Evolutionary conservation across 2,113 vertebrate species (phyloP), one percentile per base, ranked within the genome.

Genomic region (Actenoides lindsayi): DNA sequence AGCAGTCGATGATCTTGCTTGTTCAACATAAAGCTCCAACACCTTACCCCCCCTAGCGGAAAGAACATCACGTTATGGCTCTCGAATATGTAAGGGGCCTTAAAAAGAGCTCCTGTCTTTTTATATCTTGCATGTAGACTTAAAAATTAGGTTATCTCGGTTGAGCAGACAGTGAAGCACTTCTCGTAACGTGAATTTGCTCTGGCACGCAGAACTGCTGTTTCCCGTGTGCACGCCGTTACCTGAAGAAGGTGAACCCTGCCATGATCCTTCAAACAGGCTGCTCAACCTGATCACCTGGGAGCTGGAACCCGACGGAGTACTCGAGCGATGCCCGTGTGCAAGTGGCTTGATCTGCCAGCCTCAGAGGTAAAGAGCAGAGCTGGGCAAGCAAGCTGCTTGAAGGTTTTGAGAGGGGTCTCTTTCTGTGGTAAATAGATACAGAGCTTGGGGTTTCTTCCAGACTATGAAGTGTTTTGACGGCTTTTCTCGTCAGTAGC

Each of bases 201-300:
- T 14, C 14, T 71, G 64, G 15, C 51, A 13, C 42, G 85, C 94
- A 99, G 99, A 98, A 53, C 97, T 99, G 5, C 96, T 98, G 84
- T 99, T 99, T 30, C 98, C 99, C 0, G 98, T 99, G 91, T 99
- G 99, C 94, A 99, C 94, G 6, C 98, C 98, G 7, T 97, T 99
- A 67, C 98, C 99, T 4, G 96, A 98, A 77, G 98, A 99, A 82
- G 99, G 98, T 0, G 99, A 99, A 84, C 98, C 98, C 71, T 99
- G 99, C 96, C 97, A 98, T 0, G 97, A 98, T 53, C 98, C 98
- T 44, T 97, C 98, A 42, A 99, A 99, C 95, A 98, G 98, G 74
- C 96, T 99, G 35, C 97, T 98, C 82, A 99, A 99, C 89, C 97
- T 99, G 24, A 95, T 99, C 96, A 98, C 98, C 73, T 99, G 99